Base-by-base conservation (phyloP, 2,888 invertebrate species). In the Drosophila histrio region DNA sequence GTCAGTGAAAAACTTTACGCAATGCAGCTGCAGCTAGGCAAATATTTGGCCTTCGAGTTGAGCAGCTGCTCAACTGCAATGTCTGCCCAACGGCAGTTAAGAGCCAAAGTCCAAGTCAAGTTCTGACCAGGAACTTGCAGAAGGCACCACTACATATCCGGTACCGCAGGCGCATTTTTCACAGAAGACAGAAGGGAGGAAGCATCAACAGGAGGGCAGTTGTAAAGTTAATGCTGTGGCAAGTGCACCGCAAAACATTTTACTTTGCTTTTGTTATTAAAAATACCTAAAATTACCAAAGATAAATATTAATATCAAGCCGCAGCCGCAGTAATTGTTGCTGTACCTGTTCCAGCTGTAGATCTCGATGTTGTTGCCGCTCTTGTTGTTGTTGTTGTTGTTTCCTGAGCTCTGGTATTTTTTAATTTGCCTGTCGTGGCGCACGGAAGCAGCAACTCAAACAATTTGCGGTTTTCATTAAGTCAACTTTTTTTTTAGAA, bases 391-490 rank as follows among this genome's bases (percentile, higher is more conserved):
- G 34, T 13, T 70, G 19, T 7, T 61, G 47, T 28, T 61, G 53
- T 36, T 59, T 69, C 68, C 72, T 76, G 65, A 69, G 68, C 66
- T 58, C 60, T 53, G 84, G 85, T 79, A 84, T 84, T 84, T 83
- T 84, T 84, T 82, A 87, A 87, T 87, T 87, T 85, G 70, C 74
- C 67, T 71, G 53, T 47, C 66, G 50, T 57, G 50, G 46, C 36
- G 30, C 19, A 39, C 44, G 49, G 50, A 64, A 77, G 63, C 59
- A 68, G 67, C 71, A 85, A 85, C 82, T 81, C 85, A 84, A 84
- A 84, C 87, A 85, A 87, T 87, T 84, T 85, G 86, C 76, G 85
- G 79, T 79, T 87, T 84, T 87, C 87, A 84, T 84, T 84, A 84
- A 85, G 75, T 87, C 71, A 79, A 71, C 67, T 73, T 26, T 24